A percentile compares a stretch with the other conserved stretches of the same genome.
Evolutionary conservation across 2,113 vertebrate genomes (phyloP).

Genomic region (Choloepus hoffmanni): DNA sequence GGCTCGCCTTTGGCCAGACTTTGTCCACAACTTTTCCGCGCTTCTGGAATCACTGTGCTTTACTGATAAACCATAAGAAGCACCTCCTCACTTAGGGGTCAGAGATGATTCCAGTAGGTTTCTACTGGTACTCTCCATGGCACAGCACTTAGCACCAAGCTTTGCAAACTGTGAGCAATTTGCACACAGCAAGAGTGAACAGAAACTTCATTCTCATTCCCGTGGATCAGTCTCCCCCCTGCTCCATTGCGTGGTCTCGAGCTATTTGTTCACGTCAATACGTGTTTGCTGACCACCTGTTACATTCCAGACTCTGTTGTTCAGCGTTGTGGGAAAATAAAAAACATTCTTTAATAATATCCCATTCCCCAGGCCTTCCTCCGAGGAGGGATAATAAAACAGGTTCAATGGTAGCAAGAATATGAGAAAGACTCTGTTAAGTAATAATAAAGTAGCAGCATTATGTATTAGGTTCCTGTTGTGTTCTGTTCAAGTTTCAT

Average conservation of each 20-base stretch:
- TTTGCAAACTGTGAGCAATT: not conserved
- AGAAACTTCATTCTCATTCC: not conserved
- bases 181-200: not conserved
- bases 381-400: not conserved
- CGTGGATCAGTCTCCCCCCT: not conserved
- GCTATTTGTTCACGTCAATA: not conserved
- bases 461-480: too few relatives aligned
- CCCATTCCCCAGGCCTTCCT: not conserved
- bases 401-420: not conserved
- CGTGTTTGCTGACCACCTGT: not conserved
- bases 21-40: not conserved
- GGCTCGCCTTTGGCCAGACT: not conserved
- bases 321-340: not conserved
- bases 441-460: not conserved
- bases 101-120: not conserved
- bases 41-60: not conserved
- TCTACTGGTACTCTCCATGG: not conserved
- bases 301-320: not conserved
- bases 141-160: not conserved
- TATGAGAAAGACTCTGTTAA: not conserved
- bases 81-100: not conserved
- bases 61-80: not conserved
- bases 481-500: not conserved
- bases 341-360: not conserved
- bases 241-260: not conserved